These are phyloP conservation scores for Falco peregrinus DNA, from an alignment of 2,797 vertebrate genomes.

Conservation along the genomic window DNA sequence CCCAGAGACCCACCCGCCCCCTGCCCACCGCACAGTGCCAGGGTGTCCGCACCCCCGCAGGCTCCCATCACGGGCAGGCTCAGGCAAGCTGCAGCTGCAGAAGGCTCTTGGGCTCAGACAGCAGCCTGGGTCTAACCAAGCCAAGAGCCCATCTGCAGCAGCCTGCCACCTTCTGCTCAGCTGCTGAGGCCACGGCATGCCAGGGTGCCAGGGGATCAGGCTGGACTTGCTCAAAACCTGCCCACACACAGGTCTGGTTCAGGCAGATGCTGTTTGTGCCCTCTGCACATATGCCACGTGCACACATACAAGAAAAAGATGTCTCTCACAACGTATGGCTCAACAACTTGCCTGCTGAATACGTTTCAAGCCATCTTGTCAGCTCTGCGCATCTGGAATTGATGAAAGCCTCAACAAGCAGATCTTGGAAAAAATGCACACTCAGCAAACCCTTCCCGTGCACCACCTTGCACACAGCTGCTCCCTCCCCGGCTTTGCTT, in stretches of 20 bases:
- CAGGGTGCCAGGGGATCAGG: background rate
- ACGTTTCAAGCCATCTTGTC: background rate
- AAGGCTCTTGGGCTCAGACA: background rate
- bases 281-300: background rate
- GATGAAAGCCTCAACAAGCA: slow-evolving; percentile 9
- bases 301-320: background rate
- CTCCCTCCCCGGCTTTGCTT: background rate
- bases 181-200: background rate
- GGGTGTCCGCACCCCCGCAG: fast-evolving
- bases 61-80: background rate
- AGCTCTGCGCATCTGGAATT: slow-evolving; percentile 13
- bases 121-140: background rate
- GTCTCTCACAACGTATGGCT: background rate
- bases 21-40: background rate
- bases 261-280: background rate
- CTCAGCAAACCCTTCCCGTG: background rate
- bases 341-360: background rate
- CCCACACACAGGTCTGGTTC: background rate
- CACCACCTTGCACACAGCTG: background rate
- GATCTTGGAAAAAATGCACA: background rate
- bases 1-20: background rate
- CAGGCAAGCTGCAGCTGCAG: background rate
- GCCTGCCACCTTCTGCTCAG: background rate
- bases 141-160: background rate
- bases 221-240: slow-evolving; percentile 1